Base-by-base conservation (phyloP, 2,888 invertebrate species). In the Tachystola acroxantha region DNA sequence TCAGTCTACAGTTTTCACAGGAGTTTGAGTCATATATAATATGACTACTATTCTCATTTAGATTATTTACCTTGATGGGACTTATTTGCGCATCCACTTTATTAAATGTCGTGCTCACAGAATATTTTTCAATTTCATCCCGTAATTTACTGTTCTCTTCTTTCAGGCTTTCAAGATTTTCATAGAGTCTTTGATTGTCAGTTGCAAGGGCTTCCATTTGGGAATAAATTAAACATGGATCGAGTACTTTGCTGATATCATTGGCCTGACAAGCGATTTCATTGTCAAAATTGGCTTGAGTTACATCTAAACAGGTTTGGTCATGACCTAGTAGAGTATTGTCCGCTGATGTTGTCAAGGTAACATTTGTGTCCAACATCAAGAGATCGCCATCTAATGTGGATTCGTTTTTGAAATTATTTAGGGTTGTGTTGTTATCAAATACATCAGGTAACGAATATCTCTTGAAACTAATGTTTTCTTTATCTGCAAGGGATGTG, bases 291-390 rank as follows among this genome's bases (percentile, higher is more conserved):
- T 58, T 63, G 16, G 54, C 43, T 43, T 75, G 75, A 24, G 76
- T 76, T 22, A 69, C 47, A 47, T 82, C 78, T 40, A 78, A 64
- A 45, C 73, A 73, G 5, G 77, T 79, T 58, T 79, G 77, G 41
- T 82, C 79, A 45, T 64, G 63, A 4, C 63, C 67, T 20, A 64
- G 48, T 19, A 81, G 46, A 33, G 84, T 84, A 39, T 70, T 79
- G 48, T 84, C 74, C 14, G 63, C 64, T 22, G 55, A 62, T 13
- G 77, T 74, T 5, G 72, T 67, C 31, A 81, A 42, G 2, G 78
- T 80, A n/a, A 79, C 40, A 51, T 85, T 85, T 14, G 82, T 81
- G 40, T 86, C 85, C 39, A 86, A 55, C 85, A 86, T 85, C 36
- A 85, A 60, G 6, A 82, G 55, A 50, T 86, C 85, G 4, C 75